A percentile compares a stretch with the other conserved stretches of the same genome.
These are phyloP conservation scores for Calcarius ornatus DNA, from an alignment of 2,113 vertebrate genomes.

Conservation along the genomic window DNA sequence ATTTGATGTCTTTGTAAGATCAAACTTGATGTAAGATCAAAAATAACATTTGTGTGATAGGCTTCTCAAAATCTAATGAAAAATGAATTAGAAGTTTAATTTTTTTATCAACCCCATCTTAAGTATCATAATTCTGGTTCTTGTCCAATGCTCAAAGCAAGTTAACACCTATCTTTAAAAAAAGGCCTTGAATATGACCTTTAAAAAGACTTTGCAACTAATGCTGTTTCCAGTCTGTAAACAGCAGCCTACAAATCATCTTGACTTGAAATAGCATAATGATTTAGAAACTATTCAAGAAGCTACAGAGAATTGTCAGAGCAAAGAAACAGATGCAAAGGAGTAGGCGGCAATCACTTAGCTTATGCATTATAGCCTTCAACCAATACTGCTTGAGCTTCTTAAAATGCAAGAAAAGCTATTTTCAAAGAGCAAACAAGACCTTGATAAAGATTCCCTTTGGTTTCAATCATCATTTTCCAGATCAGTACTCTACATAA, in stretches of 20 bases:
- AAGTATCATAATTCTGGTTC: background rate
- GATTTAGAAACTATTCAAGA: background rate
- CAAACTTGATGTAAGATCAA: background rate
- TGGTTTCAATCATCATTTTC: background rate
- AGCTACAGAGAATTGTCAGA: background rate
- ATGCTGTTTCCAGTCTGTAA: background rate
- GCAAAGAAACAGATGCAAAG: background rate
- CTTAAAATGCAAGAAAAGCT: background rate
- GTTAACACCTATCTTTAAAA: background rate
- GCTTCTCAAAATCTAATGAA: background rate
- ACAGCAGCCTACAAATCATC: background rate
- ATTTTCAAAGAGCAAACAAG: background rate
- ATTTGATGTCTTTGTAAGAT: background rate
- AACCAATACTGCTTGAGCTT: background rate
- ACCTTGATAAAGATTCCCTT: background rate
- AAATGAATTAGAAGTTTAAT: background rate
- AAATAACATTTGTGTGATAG: background rate
- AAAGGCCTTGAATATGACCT: background rate
- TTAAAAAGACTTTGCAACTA: background rate
- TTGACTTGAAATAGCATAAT: background rate
- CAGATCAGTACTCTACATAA: background rate
- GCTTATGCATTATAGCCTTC: background rate
- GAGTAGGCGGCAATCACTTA: background rate
- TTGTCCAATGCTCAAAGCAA: background rate
- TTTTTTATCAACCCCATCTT: background rate